Evolutionary conservation across 2,888 invertebrate genomes (phyloP).

Genomic region (Folsomia candida): DNA sequence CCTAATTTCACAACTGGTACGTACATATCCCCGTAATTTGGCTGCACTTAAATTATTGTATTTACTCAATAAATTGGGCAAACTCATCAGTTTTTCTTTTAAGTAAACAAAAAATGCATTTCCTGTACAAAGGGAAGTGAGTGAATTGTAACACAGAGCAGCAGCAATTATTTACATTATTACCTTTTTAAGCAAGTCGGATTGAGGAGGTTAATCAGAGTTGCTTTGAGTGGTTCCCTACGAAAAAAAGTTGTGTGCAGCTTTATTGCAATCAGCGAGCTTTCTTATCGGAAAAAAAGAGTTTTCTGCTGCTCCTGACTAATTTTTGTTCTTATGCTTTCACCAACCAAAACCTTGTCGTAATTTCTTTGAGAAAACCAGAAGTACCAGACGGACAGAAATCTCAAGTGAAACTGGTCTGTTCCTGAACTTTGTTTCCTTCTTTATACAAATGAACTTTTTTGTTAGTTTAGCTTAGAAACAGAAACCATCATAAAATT

Average conservation of each 20-base stretch:
- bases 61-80: neutral
- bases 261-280: too few species aligned
- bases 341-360: neutral
- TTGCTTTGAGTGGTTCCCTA: too few species aligned
- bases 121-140: neutral
- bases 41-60: neutral
- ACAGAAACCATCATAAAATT: neutral
- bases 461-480: neutral
- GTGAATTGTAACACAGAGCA: too few species aligned
- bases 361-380: neutral
- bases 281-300: too few species aligned
- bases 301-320: too few species aligned
- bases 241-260: too few species aligned
- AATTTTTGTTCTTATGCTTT: too few species aligned
- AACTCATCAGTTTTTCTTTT: neutral
- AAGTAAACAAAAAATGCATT: neutral
- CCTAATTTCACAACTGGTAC: too few species aligned
- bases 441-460: slow-evolving; percentile 12
- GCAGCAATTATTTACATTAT: too few species aligned
- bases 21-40: too few species aligned
- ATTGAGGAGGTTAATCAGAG: neutral
- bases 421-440: slow-evolving; percentile 9
- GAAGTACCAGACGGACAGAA: neutral
- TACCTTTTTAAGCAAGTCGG: neutral
- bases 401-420: slow-evolving; percentile 6